phyloP scores from a whole-genome alignment of 2,888 invertebrate genomes.

The Tetropium fuscum region DNA sequence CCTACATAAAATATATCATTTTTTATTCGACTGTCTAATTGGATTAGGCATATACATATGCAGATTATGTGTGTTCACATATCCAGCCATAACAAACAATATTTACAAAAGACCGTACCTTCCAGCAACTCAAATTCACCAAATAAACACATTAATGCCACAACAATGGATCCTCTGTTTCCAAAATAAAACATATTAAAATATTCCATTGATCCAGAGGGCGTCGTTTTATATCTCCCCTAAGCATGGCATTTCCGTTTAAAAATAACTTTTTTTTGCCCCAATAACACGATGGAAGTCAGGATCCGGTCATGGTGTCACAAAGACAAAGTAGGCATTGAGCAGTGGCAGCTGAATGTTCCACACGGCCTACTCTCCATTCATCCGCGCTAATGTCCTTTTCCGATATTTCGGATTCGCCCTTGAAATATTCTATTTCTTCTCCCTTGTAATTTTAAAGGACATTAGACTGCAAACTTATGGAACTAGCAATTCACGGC shows the following conservation, averaged over 20 bases:
- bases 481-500: constrained; percentile 38
- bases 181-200: too few relatives aligned
- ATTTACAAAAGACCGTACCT: too few relatives aligned
- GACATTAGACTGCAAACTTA: constrained; percentile 34
- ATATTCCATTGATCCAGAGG: too few relatives aligned
- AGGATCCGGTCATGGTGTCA: constrained; percentile 30
- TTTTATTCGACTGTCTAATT: too few relatives aligned
- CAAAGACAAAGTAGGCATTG: constrained; percentile 42
- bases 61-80: too few relatives aligned
- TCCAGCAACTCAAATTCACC: too few relatives aligned
- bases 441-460: constrained; percentile 34
- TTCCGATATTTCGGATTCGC: constrained; percentile 39
- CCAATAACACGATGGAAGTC: neutral
- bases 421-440: constrained; percentile 29
- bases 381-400: constrained; percentile 39
- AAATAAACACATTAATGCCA: too few relatives aligned
- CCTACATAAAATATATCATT: too few relatives aligned
- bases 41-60: too few relatives aligned
- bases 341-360: constrained; percentile 42
- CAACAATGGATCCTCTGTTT: too few relatives aligned
- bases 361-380: constrained; percentile 42
- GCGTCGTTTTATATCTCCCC: neutral
- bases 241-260: constrained; percentile 6
- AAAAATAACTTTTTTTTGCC: constrained; percentile 8
- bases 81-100: too few relatives aligned